Evolutionary conservation across 2,113 vertebrate species (phyloP), one percentile per base, ranked within the genome.

Genomic region (Erinaceus europaeus): DNA sequence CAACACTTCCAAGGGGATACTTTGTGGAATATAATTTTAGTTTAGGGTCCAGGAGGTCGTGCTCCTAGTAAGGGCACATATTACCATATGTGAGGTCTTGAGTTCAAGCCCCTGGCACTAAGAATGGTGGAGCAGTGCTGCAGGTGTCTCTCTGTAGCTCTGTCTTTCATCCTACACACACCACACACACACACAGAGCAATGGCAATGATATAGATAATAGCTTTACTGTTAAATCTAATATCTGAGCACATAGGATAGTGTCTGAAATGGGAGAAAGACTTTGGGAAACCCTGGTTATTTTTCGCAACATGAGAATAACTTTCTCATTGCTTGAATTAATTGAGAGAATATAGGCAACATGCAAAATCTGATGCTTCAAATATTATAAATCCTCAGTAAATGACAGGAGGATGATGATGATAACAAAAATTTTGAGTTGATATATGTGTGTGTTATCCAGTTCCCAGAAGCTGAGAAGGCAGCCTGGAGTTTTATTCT

Each of bases 341-440:
- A 34, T 7, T 6, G 65, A 29, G 29, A 64, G 62, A 40, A 68
- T 0, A 40, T 10, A 42, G 57, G 72, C 0, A 5, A 29, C 34
- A 62, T 2, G 15, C 3, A 25, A 59, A 52, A 27, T 14, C 59
- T 10, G 25, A 38, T 3, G 2, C 27, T 46, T 9, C 4, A 42
- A 7, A 7, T 15, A 1, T 8, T 3, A 11, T 1, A 50, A 27
- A 25, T 23, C 17, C 23, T 14, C 14, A 2, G 0, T 5, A 18
- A 27, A 12, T 15, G 55, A 38, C 3, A 1, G 55, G 62, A 6
- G 6, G 59, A 38, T 14, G 9, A 21, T 1, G 4, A 20, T n/a
- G n/a, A n/a, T n/a, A n/a, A n/a, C 3, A 23, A 23, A 57, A 61
- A 57, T 0, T 8, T 12, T 18, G 34, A 27, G 14, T 15, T 25